These are phyloP conservation scores for Trachelus troglodyta DNA, from an alignment of 2,888 invertebrate genomes.

Conservation along the genomic window DNA sequence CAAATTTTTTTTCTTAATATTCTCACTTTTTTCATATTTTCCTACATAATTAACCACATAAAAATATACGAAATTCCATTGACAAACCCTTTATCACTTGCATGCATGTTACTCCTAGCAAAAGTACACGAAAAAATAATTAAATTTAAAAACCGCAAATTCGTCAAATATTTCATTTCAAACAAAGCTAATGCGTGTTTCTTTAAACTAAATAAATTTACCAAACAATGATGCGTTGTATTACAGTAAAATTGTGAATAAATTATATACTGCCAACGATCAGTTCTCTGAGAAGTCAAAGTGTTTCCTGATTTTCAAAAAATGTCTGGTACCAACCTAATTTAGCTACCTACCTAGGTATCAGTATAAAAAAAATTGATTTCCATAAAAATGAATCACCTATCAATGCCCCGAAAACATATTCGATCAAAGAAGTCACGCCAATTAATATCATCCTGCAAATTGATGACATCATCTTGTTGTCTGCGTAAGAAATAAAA, in stretches of 20 bases:
- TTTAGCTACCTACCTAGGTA: not conserved
- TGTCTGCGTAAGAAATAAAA: not conserved
- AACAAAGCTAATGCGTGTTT: not conserved
- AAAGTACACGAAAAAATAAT: not conserved
- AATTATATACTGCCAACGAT: not conserved
- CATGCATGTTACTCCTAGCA: not conserved
- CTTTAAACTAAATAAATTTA: not conserved
- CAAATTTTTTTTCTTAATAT: not conserved
- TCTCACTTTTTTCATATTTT: not conserved
- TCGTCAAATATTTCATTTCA: not conserved
- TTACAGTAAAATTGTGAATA: not conserved
- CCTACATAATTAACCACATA: not conserved
- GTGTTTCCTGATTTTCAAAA: not conserved
- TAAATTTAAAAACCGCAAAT: not conserved
- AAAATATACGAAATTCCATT: not conserved
- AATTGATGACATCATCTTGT: not conserved
- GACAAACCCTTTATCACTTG: not conserved
- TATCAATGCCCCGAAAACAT: not conserved
- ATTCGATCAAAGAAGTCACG: not conserved
- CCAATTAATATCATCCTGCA: not conserved
- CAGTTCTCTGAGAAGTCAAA: not conserved
- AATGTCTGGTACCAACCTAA: not conserved
- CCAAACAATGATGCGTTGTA: not conserved
- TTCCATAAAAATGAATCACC: not conserved
- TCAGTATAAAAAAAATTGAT: not conserved